phyloP scores from a whole-genome alignment of 2,888 invertebrate genomes.

The Oegoconia quadripuncta region DNA sequence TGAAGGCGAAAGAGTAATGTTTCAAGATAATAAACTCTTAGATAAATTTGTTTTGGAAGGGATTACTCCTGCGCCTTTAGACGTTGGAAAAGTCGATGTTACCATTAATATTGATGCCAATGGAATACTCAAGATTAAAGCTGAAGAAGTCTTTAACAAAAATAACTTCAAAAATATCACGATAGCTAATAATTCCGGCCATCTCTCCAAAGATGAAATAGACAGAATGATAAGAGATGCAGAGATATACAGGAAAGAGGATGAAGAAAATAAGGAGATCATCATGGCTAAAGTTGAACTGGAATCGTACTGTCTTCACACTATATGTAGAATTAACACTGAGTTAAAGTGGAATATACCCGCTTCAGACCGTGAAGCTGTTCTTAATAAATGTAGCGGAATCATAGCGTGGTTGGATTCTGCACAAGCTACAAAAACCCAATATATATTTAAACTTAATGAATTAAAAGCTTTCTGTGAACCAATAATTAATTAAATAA shows the following conservation, averaged over 20 bases:
- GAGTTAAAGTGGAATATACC: too few species aligned
- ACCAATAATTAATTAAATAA: too few species aligned
- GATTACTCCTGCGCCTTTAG: slow-evolving; percentile 84
- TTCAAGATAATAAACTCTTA: slow-evolving; percentile 86
- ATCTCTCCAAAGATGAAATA: slow-evolving; percentile 89
- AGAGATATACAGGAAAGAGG: slow-evolving; percentile 85
- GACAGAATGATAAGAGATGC: slow-evolving; percentile 88
- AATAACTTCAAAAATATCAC: slow-evolving; percentile 87
- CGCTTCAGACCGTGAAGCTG: too few species aligned
- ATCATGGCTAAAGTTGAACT: too few species aligned
- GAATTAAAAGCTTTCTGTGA: too few species aligned
- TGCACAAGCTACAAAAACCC: too few species aligned
- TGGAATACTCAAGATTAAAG: slow-evolving; percentile 90
- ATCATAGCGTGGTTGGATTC: too few species aligned
- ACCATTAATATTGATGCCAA: slow-evolving; percentile 89
- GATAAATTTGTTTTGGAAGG: slow-evolving; percentile 83
- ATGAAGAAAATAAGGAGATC: too few species aligned
- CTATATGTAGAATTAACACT: too few species aligned
- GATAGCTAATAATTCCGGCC: slow-evolving; percentile 90
- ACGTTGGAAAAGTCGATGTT: slow-evolving; percentile 83
- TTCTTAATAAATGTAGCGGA: too few species aligned
- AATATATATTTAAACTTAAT: too few species aligned
- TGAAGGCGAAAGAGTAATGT: slow-evolving; percentile 89
- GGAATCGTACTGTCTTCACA: too few species aligned
- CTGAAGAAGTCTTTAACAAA: slow-evolving; percentile 83